A percentile compares a stretch with the other conserved stretches of the same genome.
phyloP scores from a whole-genome alignment of 2,888 invertebrate genomes.

The Lordiphosa fenestrarum region DNA sequence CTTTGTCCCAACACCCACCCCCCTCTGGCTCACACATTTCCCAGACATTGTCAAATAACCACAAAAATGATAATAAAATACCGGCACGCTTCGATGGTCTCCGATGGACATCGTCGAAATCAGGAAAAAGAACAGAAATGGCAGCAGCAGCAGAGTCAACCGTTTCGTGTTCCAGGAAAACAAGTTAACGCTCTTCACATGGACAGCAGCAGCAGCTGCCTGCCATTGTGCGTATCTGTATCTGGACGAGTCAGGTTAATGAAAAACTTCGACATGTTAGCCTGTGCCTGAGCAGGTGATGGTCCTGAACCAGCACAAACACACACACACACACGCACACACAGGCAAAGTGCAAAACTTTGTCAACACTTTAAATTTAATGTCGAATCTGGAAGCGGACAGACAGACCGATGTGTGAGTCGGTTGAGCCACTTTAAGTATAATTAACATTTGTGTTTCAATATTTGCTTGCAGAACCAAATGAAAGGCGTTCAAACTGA shows the following conservation, averaged over 20 bases:
- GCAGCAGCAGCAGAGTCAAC: not conserved
- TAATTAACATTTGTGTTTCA: conserved; percentile 61
- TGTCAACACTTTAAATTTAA: conserved; percentile 48
- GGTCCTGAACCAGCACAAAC: conserved; percentile 7
- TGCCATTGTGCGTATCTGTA: conserved; percentile 54
- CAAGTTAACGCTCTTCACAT: conserved; percentile 45
- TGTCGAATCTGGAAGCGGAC: conserved; percentile 19
- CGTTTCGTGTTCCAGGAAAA: conserved; percentile 21
- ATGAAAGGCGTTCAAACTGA: conserved; percentile 25
- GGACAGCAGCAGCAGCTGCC: conserved; percentile 51
- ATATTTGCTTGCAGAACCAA: conserved; percentile 41
- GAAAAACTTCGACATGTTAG: conserved; percentile 61
- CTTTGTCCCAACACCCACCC: conserved; percentile 5
- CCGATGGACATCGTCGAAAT: conserved; percentile 22
- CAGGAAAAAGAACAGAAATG: conserved; percentile 1
- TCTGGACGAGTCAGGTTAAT: conserved; percentile 68
- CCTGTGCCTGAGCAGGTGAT: conserved; percentile 24
- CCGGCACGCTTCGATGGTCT: conserved; percentile 29
- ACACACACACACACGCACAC: conserved; percentile 8
- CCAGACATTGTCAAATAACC: conserved; percentile 26
- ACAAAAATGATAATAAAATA: conserved; percentile 62
- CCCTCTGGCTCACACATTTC: conserved; percentile 1
- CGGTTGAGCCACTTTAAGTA: conserved; percentile 12
- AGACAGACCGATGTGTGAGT: not conserved
- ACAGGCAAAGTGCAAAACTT: conserved; percentile 54